Evolutionary conservation across 2,888 invertebrate genomes (phyloP), one percentile per base, ranked within the genome.

Genomic region (Apotomis turbidana): DNA sequence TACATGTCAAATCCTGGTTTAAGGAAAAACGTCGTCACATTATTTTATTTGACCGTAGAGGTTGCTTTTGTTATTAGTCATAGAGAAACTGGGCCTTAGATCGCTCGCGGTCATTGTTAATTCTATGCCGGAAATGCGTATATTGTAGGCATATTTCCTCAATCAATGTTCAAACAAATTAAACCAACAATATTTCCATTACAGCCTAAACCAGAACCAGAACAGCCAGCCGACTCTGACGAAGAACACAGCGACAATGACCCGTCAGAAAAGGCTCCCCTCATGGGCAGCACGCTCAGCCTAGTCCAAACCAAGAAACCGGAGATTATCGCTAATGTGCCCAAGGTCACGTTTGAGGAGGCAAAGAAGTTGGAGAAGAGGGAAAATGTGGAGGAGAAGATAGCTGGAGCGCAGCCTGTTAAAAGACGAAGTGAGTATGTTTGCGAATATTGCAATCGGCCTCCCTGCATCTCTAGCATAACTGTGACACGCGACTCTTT

Each of bases 201-300:
- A 27, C 88, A 93, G 93, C 85, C 88, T 3, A 84, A 87, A 78
- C 83, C 78, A 63, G 81, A 83, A 57, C 84, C 78, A 60, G 81
- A 83, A 57, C 85, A 86, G 58, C 72, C 82, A 3, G 83, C 87
- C 61, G 91, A 92, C 9, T 90, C 90, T 0, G 93, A 93, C 58
- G 91, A 90, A 38, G 91, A 91, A 12, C 81, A 85, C 4, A 90
- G 88, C 70, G 93, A 94, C 27, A 84, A 88, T 36, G 90, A 91
- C 64, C 88, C 89, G 0, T 93, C 93, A 1, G 94, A 94, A 80
- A 88, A 90, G 59, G 92, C 91, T 0, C 94, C 94, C 0, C 88
- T 94, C 46, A 94, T 94, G 93, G 90, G 90, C 68, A 90, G 90
- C 70, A 87, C 89, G 0, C 80, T 78, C 36, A 91, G 88, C 74